Base-by-base conservation (phyloP, 1,140 invertebrate genomes). In the Holcopasites calliopsidis region DNA sequence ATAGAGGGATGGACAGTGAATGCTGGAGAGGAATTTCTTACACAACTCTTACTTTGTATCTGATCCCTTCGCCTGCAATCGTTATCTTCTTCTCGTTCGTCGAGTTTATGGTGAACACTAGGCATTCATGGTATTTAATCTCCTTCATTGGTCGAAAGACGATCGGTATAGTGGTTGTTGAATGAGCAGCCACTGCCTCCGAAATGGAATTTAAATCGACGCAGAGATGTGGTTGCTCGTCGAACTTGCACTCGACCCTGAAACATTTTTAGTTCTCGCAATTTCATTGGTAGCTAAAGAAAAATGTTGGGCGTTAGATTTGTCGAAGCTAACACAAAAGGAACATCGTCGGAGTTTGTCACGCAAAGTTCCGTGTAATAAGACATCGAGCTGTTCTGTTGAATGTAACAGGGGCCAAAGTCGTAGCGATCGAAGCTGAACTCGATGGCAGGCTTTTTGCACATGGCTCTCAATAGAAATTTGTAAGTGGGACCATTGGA, bases 341-440 rank as follows among this genome's bases (percentile, higher is more conserved):
- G 54, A 26, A 42, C 71, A 31, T 85, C 69, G 6, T 90, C 89
- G n/a, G 81, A 69, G 80, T 92, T 92, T 8, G 71, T 89, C 42
- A 92, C 60, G 28, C 77, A 57, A 10, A 92, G 78, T 52, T 84
- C 73, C 0, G 74, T 74, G 4, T 76, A 72, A 73, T 92, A 88
- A 23, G 79, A 77, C 10, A 69, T 38, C 6, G 76, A 78, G 8
- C 79, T 68, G 21, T 74, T 61, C n/a, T 85, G 64, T 79, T 90
- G 87, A 31, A 92, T 75, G 52, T 92, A 87, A 70, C 90, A 91
- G 18, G 85, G 76, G 3, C 92, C 92, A 85, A 92, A 92, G 76
- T 92, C 80, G 55, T 90, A 88, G 31, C 81, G 71, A 26, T 49
- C 65, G 66, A 92, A 91, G 42, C 87, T 92, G 61, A 92, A 91